These are phyloP conservation scores for Regulus satrapa DNA, from an alignment of 2,113 vertebrate species.

Conservation along the genomic window DNA sequence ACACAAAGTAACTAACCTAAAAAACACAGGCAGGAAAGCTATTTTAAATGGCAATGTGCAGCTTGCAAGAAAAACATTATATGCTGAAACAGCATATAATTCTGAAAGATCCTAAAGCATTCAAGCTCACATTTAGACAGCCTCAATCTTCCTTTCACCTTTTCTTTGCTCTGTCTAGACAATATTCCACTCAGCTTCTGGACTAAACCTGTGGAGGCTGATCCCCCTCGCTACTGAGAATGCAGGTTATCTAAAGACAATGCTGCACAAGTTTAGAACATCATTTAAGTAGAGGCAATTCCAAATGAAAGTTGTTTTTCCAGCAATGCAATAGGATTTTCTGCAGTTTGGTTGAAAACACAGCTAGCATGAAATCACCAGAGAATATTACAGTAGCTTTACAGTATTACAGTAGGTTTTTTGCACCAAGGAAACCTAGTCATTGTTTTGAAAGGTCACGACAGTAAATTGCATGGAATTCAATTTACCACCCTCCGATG, in stretches of 20 bases:
- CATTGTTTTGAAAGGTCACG: conserved; percentile 3
- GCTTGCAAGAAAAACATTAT: neutral
- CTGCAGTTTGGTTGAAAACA: neutral
- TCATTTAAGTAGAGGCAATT: neutral
- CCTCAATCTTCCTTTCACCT: neutral
- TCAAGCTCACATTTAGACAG: neutral
- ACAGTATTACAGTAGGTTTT: neutral
- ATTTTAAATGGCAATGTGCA: neutral
- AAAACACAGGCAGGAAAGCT: neutral
- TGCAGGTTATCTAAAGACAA: neutral
- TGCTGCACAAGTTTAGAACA: neutral
- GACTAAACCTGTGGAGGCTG: neutral
- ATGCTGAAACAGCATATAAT: neutral
- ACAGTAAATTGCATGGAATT: conserved; percentile 23
- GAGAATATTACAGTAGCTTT: neutral
- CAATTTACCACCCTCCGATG: neutral
- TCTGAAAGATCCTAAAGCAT: neutral
- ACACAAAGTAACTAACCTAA: neutral
- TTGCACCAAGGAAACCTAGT: neutral
- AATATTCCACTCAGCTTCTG: neutral
- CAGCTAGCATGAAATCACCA: neutral
- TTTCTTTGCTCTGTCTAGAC: neutral
- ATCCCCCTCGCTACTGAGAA: neutral
- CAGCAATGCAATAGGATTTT: neutral
- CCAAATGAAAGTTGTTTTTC: neutral